A percentile compares a stretch with the other conserved stretches of the same genome.
These are phyloP conservation scores for Atlantisia rogersi DNA, from an alignment of 2,113 vertebrate genomes.

Conservation along the genomic window DNA sequence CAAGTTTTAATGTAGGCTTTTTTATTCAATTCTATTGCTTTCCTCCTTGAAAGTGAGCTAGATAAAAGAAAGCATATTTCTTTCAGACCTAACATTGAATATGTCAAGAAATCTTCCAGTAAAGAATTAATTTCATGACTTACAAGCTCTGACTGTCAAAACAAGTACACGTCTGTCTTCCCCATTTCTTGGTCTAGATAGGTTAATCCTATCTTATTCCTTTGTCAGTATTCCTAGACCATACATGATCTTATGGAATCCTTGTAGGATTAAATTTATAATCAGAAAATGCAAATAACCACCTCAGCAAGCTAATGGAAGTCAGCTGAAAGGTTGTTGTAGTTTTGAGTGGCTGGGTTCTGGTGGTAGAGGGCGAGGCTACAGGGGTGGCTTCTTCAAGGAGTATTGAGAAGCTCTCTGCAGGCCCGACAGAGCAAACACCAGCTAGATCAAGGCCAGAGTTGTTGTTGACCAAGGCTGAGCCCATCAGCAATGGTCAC, in stretches of 20 bases:
- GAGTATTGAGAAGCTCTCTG: too few species aligned
- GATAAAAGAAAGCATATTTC: not conserved
- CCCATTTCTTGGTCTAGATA: not conserved
- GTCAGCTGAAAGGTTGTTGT: not conserved
- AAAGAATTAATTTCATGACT: not conserved
- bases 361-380: too few species aligned
- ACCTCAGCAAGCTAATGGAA: not conserved
- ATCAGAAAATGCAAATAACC: not conserved
- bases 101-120: not conserved
- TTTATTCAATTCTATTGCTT: not conserved
- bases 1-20: not conserved
- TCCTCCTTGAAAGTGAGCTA: not conserved
- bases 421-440: too few species aligned
- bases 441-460: too few species aligned
- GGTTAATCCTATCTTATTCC: not conserved
- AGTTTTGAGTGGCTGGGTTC: too few species aligned
- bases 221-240: not conserved
- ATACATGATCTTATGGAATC: not conserved
- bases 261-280: not conserved
- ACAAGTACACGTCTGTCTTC: not conserved
- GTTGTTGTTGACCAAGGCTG: too few species aligned
- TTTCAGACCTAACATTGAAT: not conserved
- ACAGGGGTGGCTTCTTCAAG: too few species aligned
- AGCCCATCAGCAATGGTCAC: too few species aligned
- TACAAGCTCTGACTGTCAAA: not conserved